Conservation (phyloP, 2,888 invertebrate genomes). For the Nomada lathburiana region DNA sequence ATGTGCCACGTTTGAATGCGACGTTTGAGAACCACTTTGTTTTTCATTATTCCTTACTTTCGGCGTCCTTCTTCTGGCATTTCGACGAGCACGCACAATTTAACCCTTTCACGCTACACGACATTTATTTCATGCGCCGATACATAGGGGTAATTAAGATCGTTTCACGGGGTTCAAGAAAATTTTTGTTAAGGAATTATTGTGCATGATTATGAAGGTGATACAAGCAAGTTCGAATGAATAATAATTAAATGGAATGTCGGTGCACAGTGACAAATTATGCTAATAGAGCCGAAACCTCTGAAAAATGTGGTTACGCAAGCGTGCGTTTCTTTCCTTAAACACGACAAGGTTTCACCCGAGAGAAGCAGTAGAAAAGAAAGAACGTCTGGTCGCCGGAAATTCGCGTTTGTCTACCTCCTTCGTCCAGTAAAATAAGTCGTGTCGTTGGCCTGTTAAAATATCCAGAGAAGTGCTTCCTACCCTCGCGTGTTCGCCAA, state of each 20-base stretch:
- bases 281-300: slow-evolving; percentile 51
- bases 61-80: background rate
- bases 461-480: slow-evolving; percentile 32
- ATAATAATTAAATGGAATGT: background rate
- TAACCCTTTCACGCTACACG: background rate
- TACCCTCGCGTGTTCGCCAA: slow-evolving; percentile 46
- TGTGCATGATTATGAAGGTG: too few relatives aligned
- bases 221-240: background rate
- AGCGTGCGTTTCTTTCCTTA: slow-evolving; percentile 44
- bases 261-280: background rate
- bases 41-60: slow-evolving; percentile 43
- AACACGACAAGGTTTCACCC: slow-evolving; percentile 55
- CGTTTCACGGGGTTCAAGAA: background rate
- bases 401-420: slow-evolving; percentile 38
- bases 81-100: background rate
- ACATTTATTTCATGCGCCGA: background rate
- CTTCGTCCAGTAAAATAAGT: slow-evolving; percentile 51
- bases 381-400: slow-evolving; percentile 43
- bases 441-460: slow-evolving; percentile 54
- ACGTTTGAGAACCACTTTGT: slow-evolving; percentile 36
- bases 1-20: slow-evolving; percentile 33
- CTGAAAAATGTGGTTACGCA: slow-evolving; percentile 42
- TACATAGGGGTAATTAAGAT: background rate
- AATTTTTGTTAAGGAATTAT: background rate
- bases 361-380: slow-evolving; percentile 18